These are phyloP conservation scores for Achroia grisella DNA, from an alignment of 1,140 invertebrate genomes.

Conservation along the genomic window DNA sequence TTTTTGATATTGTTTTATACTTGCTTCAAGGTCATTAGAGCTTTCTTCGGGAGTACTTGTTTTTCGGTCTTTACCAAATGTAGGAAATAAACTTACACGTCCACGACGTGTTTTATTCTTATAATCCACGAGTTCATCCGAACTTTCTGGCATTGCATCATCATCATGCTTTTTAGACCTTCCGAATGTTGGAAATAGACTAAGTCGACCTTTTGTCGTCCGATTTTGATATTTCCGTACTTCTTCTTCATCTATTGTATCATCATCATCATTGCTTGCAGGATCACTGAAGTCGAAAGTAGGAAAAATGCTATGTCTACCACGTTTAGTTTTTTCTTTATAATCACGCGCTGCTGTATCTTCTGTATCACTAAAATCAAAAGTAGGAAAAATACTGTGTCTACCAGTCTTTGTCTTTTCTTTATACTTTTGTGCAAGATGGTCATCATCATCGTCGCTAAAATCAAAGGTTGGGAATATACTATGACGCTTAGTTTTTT, in stretches of 20 bases:
- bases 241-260: slow-evolving; percentile 57
- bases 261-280: slow-evolving; percentile 48
- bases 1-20: slow-evolving; percentile 56
- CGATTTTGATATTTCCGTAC: slow-evolving; percentile 54
- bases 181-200: slow-evolving; percentile 61
- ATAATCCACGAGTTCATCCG: slow-evolving; percentile 59
- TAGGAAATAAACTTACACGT: slow-evolving; percentile 51
- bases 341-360: slow-evolving; percentile 40
- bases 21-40: slow-evolving; percentile 43
- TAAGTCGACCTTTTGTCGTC: slow-evolving; percentile 55
- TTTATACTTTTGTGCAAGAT: slow-evolving; percentile 22
- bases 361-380: slow-evolving; percentile 51
- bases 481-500: slow-evolving; percentile 56
- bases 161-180: slow-evolving; percentile 55
- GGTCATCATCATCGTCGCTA: slow-evolving; percentile 43
- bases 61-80: slow-evolving; percentile 58
- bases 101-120: slow-evolving; percentile 56
- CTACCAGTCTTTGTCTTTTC: slow-evolving; percentile 36
- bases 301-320: slow-evolving; percentile 60
- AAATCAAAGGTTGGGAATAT: slow-evolving; percentile 64
- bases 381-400: slow-evolving; percentile 47
- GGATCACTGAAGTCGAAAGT: slow-evolving; percentile 54
- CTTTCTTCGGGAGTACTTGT: slow-evolving; percentile 32
- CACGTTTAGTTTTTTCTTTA: slow-evolving; percentile 51
- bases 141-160: slow-evolving; percentile 54